These are phyloP conservation scores for Saxidomus purpurata DNA, from an alignment of 1,140 invertebrate species.

Conservation along the genomic window DNA sequence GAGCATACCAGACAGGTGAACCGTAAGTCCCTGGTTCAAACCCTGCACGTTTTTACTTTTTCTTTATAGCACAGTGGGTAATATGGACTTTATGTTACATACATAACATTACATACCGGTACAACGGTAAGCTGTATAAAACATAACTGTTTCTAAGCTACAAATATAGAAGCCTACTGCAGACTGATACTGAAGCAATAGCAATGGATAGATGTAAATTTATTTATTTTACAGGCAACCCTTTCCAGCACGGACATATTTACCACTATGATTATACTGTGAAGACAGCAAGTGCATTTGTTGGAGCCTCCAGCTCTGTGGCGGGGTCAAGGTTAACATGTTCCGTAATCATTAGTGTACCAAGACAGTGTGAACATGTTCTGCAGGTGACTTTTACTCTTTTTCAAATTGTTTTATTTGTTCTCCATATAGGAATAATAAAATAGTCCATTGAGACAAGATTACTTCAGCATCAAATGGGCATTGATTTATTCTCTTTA, in stretches of 20 bases:
- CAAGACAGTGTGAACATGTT: constrained; percentile 35
- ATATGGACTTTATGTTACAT: too few relatives aligned
- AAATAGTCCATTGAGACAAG: background rate
- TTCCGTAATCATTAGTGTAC: constrained; percentile 29
- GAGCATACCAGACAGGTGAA: too few relatives aligned
- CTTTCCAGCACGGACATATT: constrained; percentile 18
- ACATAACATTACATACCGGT: too few relatives aligned
- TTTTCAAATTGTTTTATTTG: too few relatives aligned
- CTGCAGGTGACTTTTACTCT: constrained; percentile 16
- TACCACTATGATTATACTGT: constrained; percentile 48
- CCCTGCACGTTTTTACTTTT: too few relatives aligned
- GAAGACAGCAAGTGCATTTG: constrained; percentile 2
- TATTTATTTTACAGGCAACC: constrained; percentile 44
- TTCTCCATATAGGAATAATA: background rate
- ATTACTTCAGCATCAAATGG: background rate
- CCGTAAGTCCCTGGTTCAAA: too few relatives aligned
- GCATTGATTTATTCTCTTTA: background rate
- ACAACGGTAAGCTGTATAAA: too few relatives aligned
- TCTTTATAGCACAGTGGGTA: too few relatives aligned
- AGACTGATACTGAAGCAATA: too few relatives aligned
- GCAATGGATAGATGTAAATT: too few relatives aligned
- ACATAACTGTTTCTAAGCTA: too few relatives aligned
- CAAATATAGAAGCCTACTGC: too few relatives aligned
- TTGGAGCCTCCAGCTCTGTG: constrained; percentile 19
- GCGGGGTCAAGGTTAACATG: constrained; percentile 41